These are phyloP conservation scores for Ochropleura leucogaster DNA, from an alignment of 2,888 invertebrate genomes.

Conservation along the genomic window DNA sequence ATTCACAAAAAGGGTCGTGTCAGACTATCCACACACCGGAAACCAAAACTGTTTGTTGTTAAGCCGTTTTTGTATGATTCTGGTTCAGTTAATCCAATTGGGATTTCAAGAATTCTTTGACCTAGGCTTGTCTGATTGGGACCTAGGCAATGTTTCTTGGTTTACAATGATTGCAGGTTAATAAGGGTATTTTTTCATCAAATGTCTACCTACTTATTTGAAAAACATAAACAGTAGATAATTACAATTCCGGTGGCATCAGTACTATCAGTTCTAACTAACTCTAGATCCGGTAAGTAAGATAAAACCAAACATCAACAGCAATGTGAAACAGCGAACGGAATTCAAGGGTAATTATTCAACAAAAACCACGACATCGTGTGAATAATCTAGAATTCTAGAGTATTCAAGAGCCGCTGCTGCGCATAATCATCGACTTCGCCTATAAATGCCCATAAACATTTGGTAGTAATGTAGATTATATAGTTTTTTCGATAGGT, in stretches of 20 bases:
- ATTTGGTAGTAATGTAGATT: neutral
- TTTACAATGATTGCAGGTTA: neutral
- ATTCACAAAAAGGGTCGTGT: neutral
- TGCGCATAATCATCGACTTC: conserved; percentile 1
- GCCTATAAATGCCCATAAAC: conserved; percentile 31
- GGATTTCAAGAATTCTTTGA: neutral
- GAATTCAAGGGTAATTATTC: neutral
- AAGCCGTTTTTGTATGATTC: neutral
- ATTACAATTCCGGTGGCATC: neutral
- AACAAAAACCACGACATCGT: neutral
- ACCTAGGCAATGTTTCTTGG: neutral
- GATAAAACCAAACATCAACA: conserved; percentile 17
- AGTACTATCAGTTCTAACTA: neutral
- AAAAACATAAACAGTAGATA: neutral
- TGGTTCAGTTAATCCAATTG: neutral
- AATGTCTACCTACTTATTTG: neutral
- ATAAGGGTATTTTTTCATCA: neutral
- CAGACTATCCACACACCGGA: neutral
- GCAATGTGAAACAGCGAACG: neutral
- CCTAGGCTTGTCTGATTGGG: neutral
- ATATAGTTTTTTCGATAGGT: neutral
- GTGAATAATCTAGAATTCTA: conserved; percentile 2
- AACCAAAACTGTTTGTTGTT: neutral
- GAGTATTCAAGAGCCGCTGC: neutral
- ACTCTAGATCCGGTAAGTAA: conserved; percentile 15